These are phyloP conservation scores for Saccostrea cuccullata DNA, from an alignment of 1,140 invertebrate species.

Conservation along the genomic window DNA sequence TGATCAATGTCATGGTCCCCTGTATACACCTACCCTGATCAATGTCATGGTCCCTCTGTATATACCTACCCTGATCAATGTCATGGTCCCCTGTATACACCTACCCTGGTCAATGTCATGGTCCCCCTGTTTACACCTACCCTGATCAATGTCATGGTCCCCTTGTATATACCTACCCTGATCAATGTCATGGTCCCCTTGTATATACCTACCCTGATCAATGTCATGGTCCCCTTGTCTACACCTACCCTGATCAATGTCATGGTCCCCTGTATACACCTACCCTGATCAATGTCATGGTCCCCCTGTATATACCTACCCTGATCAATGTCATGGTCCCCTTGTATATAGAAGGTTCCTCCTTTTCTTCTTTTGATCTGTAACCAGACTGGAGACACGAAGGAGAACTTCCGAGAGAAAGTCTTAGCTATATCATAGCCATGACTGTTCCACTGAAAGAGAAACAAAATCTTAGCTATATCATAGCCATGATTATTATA, in stretches of 20 bases:
- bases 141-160: too few species aligned
- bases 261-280: conserved; percentile 72
- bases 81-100: too few species aligned
- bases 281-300: conserved; percentile 85
- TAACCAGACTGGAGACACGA: conserved; percentile 96
- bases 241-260: conserved; percentile 83
- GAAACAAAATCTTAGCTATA: conserved; percentile 49
- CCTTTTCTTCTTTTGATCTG: conserved; percentile 85
- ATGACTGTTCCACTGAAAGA: conserved; percentile 94
- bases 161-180: conserved; percentile 78
- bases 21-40: too few species aligned
- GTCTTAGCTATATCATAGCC: conserved; percentile 95
- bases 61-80: too few species aligned
- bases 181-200: conserved; percentile 83
- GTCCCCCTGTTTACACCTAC: too few species aligned
- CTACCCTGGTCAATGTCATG: too few species aligned
- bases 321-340: conserved; percentile 84
- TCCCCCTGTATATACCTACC: conserved; percentile 71
- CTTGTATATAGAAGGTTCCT: conserved; percentile 79
- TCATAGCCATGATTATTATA: too few species aligned
- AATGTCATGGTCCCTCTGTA: too few species aligned
- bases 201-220: too few species aligned
- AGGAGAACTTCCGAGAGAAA: conserved; percentile 93
- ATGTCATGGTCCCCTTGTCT: too few species aligned
- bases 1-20: too few species aligned